Base-by-base conservation (phyloP, 2,113 vertebrate species). In the Zeus faber region DNA sequence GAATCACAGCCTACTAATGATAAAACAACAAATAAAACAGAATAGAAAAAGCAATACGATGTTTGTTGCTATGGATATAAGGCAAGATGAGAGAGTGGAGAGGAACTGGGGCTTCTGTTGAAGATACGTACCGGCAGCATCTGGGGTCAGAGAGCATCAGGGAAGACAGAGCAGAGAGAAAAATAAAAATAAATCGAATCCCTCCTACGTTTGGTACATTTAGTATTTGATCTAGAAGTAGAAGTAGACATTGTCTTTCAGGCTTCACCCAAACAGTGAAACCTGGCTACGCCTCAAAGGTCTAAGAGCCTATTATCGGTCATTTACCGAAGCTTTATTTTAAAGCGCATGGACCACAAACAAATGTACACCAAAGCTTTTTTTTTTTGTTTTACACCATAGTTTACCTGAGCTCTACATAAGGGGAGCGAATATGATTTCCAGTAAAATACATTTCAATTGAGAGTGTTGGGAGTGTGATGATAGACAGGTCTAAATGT, bases 41-140 rank as follows among this genome's bases (percentile, higher is more conserved):
- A n/a, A n/a, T n/a, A n/a, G n/a, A n/a, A n/a, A n/a, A 44, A 63
- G 2, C 56, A 44, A n/a, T 11, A 16, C 21, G 23, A 20, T 43
- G n/a, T 5, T 17, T 26, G 10, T 1, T 40, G 46, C 20, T 45
- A 21, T 16, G 18, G 16, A 17, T 53, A 52, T 64, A 60, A 58
- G 58, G 55, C 45, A 35, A 59, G 44, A 44, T 25, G 44, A 48
- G 52, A 58, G 26, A 35, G 48, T 44, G 61, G 23, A 49, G 74
- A 70, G 52, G 81, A 65, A 62, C 70, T 55, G 70, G 58, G 50
- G 66, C 3, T 5, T 54, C 16, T 33, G 58, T 48, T 77, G 66
- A 52, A 58, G 65, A 82, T 93, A 94, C 93, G 68, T 94, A 95
- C 93, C 93, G 61, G 93, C 91, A 80, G 88, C 85, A 88, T 94